Evolutionary conservation across 2,888 invertebrate species (phyloP).

Genomic region (Mayetiola destructor): DNA sequence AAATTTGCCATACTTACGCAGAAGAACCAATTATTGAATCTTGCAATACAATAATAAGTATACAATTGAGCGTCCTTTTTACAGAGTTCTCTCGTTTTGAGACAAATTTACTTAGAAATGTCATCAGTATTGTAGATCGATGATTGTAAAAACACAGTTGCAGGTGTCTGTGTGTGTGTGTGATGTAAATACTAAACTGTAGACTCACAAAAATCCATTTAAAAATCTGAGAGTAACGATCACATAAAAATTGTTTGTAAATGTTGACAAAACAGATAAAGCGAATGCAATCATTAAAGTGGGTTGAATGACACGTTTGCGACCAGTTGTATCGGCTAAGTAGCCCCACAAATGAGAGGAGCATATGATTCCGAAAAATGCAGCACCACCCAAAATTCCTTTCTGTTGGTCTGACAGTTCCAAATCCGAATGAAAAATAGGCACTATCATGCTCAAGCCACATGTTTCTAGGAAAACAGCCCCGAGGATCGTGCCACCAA

Average conservation of each 20-base stretch:
- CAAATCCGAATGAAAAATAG: constrained; percentile 37
- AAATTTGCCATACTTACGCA: too few relatives aligned
- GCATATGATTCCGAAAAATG: constrained; percentile 28
- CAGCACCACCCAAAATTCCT: constrained; percentile 32
- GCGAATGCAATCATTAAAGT: constrained; percentile 35
- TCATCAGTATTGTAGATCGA: too few relatives aligned
- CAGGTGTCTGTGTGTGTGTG: too few relatives aligned
- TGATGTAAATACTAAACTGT: too few relatives aligned
- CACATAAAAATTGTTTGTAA: constrained; percentile 36
- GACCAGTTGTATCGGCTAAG: constrained; percentile 39
- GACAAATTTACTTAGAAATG: too few relatives aligned
- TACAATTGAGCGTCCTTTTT: too few relatives aligned
- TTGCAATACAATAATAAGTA: too few relatives aligned
- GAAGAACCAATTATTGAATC: too few relatives aligned
- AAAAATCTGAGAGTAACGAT: constrained; percentile 38
- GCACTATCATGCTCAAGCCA: constrained; percentile 38
- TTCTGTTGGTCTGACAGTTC: constrained; percentile 30
- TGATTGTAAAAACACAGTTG: too few relatives aligned
- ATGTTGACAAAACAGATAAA: constrained; percentile 32
- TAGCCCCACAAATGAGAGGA: constrained; percentile 39
- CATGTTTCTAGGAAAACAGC: constrained; percentile 37
- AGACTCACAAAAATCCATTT: constrained; percentile 39
- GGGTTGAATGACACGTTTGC: constrained; percentile 36
- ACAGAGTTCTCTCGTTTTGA: too few relatives aligned
- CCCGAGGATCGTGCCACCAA: constrained; percentile 39